A percentile compares a stretch with the other conserved stretches of the same genome.
These are phyloP conservation scores for Elachura formosa DNA, from an alignment of 2,113 vertebrate genomes.

Conservation along the genomic window DNA sequence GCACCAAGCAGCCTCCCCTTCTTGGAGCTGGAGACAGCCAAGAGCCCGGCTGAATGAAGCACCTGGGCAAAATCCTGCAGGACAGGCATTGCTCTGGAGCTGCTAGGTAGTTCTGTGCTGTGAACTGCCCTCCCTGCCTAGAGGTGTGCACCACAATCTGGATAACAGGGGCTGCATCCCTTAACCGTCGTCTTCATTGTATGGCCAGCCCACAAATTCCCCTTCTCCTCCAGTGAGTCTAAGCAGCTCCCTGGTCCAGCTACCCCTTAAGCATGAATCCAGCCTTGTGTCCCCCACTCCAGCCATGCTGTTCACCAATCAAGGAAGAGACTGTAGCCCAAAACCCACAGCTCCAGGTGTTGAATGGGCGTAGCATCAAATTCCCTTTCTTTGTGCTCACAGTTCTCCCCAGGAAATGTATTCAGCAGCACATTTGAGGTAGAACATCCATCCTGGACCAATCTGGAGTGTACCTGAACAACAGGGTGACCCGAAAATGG, in stretches of 20 bases:
- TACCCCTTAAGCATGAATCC: not conserved
- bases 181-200: not conserved
- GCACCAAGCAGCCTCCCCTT: not conserved
- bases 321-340: not conserved
- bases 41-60: not conserved
- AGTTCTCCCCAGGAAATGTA: fast-evolving
- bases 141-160: not conserved
- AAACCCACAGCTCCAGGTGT: not conserved
- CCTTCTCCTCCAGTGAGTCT: not conserved
- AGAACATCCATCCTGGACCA: not conserved
- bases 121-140: not conserved
- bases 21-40: not conserved
- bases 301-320: not conserved
- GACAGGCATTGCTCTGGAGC: not conserved
- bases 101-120: not conserved
- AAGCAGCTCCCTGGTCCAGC: not conserved
- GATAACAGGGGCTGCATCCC: not conserved
- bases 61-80: not conserved
- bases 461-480: not conserved
- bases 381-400: not conserved
- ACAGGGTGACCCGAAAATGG: not conserved
- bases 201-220: not conserved
- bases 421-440: not conserved
- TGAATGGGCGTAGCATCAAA: not conserved
- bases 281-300: not conserved